Base-by-base conservation (phyloP, 1,140 invertebrate species). In the Trissolcus basalis region DNA sequence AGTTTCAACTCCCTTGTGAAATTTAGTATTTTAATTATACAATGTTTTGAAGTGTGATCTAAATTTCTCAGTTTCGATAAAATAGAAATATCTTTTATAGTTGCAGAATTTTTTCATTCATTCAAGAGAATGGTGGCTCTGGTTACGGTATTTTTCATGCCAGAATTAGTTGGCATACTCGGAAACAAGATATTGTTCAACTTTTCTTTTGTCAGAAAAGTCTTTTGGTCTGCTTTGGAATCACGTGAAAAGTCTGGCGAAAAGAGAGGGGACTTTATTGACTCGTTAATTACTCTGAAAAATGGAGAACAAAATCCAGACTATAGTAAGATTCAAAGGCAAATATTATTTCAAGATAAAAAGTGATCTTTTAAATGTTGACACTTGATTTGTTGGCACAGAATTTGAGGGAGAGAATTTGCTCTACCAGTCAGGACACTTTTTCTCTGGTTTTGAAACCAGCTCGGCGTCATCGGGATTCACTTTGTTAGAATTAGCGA, bases 401-500 rank as follows among this genome's bases (percentile, higher is more conserved):
- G 84, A 82, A 79, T 84, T 83, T 13, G 80, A 82, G 36, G 82
- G 81, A 11, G 80, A 84, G 13, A 83, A 78, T 61, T 72, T 81
- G 32, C n/a, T 80, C 0, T 75, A 76, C 32, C 63, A 73, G 32
- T 74, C 78, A 69, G 81, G 86, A 16, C 82, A 85, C 0, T 90
- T 90, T 53, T 87, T 89, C 54, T 90, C 90, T 51, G 90, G 90
- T 7, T 91, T 89, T 54, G 90, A 91, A 56, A 91, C 91, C 0
- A 91, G 91, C 11, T 84, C 89, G 0, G 86, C 86, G 1, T 81
- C 89, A 0, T 82, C 91, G 19, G 14, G 69, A 4, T 77, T 86
- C 78, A 85, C 56, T 49, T 75, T 67, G 10, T 78, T 60, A 45
- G 82, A 86, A 36, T 79, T 92, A 10, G 90, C 85, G 0, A 82